These are phyloP conservation scores for Erannis defoliaria DNA, from an alignment of 2,888 invertebrate species.

Conservation along the genomic window DNA sequence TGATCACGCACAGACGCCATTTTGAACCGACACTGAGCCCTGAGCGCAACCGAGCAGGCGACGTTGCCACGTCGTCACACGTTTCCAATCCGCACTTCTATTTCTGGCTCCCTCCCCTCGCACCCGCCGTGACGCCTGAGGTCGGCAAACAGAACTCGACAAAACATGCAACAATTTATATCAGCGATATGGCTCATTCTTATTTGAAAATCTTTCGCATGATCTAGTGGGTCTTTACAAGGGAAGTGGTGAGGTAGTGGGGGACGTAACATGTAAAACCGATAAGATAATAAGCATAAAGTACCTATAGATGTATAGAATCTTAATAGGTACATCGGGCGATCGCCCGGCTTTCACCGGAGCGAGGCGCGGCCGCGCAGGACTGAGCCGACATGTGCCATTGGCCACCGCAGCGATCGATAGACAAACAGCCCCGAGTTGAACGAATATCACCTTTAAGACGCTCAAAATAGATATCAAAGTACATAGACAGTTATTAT, in stretches of 20 bases:
- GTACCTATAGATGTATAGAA: constrained; percentile 58
- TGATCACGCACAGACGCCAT: constrained; percentile 86
- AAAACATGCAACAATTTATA: constrained; percentile 76
- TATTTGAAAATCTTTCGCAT: constrained; percentile 66
- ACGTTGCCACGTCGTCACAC: constrained; percentile 84
- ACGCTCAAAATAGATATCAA: constrained; percentile 64
- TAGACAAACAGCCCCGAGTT: constrained; percentile 87
- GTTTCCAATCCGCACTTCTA: constrained; percentile 81
- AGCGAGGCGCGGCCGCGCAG: constrained; percentile 81
- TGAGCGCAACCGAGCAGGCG: constrained; percentile 74
- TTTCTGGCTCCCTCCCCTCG: constrained; percentile 78
- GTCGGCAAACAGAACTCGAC: constrained; percentile 75
- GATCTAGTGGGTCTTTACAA: constrained; percentile 66
- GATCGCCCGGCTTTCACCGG: constrained; percentile 81
- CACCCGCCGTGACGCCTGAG: constrained; percentile 66
- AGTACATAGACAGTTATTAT: constrained; percentile 78
- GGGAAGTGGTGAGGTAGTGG: constrained; percentile 45
- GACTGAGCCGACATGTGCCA: constrained; percentile 87
- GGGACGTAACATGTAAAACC: constrained; percentile 61
- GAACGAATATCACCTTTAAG: constrained; percentile 78
- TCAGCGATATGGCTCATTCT: constrained; percentile 60
- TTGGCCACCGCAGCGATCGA: constrained; percentile 89
- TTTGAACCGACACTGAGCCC: constrained; percentile 86
- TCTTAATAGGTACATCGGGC: constrained; percentile 58
- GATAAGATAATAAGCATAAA: constrained; percentile 72